Evolutionary conservation across 2,113 vertebrate species (phyloP).

Genomic region (Corythornis madagascariensis): DNA sequence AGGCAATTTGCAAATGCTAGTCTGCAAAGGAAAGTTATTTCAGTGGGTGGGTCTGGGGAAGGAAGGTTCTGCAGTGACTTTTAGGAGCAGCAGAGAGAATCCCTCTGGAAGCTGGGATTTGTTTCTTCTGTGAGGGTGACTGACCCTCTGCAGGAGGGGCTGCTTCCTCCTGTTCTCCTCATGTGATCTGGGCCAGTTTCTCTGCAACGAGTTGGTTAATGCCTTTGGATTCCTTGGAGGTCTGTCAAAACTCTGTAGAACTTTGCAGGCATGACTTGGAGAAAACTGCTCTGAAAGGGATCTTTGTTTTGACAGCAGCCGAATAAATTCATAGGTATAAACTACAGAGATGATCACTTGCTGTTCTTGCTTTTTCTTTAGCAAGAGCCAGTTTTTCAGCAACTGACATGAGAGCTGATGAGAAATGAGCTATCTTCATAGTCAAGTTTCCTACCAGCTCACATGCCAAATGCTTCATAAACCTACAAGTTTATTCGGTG

Average conservation of each 20-base stretch:
- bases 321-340: background rate
- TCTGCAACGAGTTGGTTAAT: background rate
- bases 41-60: background rate
- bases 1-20: background rate
- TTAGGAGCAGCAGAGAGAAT: background rate
- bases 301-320: background rate
- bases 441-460: constrained; percentile 43
- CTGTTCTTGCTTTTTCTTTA: constrained; percentile 4
- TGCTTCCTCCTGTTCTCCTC: background rate
- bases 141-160: background rate
- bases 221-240: background rate
- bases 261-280: background rate
- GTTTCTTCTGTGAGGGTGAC: background rate
- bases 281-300: background rate
- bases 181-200: background rate
- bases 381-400: background rate
- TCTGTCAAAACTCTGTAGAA: background rate
- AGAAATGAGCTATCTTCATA: constrained; percentile 41
- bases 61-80: background rate
- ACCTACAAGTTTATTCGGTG: constrained; percentile 7
- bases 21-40: background rate
- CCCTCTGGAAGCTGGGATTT: background rate
- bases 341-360: background rate
- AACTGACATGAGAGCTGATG: constrained; percentile 33
- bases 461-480: constrained; percentile 55